These are phyloP conservation scores for Hypselothyrea guttata DNA, from an alignment of 2,888 invertebrate genomes.

Conservation along the genomic window DNA sequence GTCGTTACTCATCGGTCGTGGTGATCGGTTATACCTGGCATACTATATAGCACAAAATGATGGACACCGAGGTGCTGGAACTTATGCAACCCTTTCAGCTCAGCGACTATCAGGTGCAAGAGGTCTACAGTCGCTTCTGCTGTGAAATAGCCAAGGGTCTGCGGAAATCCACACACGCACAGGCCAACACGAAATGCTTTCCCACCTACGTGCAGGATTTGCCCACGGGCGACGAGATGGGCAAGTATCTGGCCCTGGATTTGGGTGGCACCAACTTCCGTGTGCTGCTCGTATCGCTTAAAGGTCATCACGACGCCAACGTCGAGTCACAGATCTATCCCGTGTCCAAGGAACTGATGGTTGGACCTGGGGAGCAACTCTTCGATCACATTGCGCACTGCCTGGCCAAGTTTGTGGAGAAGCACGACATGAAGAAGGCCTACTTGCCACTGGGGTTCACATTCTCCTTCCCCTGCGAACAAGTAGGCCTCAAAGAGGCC, in stretches of 20 bases:
- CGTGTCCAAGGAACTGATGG: constrained; percentile 95
- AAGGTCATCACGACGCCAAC: constrained; percentile 90
- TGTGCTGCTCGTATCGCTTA: constrained; percentile 93
- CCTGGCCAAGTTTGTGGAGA: constrained; percentile 92
- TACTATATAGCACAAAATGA: constrained; percentile 47
- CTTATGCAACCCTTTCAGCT: constrained; percentile 87
- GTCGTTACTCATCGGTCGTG: constrained; percentile 62
- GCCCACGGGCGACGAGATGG: constrained; percentile 95
- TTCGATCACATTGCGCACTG: constrained; percentile 98
- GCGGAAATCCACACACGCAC: constrained; percentile 87
- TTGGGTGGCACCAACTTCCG: constrained; percentile 99
- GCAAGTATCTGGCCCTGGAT: constrained; percentile 97
- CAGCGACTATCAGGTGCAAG: constrained; percentile 88
- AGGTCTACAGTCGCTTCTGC: constrained; percentile 89
- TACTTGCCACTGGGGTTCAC: constrained; percentile 96
- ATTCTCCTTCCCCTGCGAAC: constrained; percentile 96
- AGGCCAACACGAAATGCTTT: constrained; percentile 94
- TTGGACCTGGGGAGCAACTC: constrained; percentile 92
- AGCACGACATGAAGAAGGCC: constrained; percentile 87
- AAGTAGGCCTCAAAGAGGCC: constrained; percentile 93
- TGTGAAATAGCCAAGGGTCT: constrained; percentile 91
- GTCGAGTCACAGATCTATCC: constrained; percentile 98
- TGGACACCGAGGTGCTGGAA: constrained; percentile 66
- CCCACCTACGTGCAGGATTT: constrained; percentile 97
- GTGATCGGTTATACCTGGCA: constrained; percentile 41